These are phyloP conservation scores for Magallana ariakensis DNA, from an alignment of 1,140 invertebrate species.

Conservation along the genomic window DNA sequence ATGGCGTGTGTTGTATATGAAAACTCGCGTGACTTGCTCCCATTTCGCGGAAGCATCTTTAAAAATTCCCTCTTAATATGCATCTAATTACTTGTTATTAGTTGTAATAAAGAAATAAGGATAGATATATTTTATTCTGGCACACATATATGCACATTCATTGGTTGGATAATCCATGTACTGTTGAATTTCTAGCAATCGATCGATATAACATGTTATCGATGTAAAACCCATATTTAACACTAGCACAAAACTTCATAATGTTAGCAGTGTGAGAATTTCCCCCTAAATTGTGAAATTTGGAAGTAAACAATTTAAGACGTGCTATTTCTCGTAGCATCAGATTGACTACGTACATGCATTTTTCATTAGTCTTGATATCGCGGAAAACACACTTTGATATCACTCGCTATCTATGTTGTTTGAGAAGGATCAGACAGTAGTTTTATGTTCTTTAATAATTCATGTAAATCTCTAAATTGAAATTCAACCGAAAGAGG, in stretches of 20 bases:
- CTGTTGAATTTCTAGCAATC: no score
- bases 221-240: background rate
- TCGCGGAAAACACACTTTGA: constrained; percentile 5
- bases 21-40: background rate
- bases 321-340: background rate
- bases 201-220: background rate
- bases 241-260: background rate
- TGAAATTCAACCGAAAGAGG: constrained; percentile 12
- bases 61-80: constrained; percentile 10
- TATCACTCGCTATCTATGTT: constrained; percentile 11
- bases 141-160: background rate
- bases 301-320: background rate
- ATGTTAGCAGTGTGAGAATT: background rate
- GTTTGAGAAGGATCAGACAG: constrained; percentile 12
- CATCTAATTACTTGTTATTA: constrained; percentile 21
- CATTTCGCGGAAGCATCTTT: background rate
- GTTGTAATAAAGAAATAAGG: background rate
- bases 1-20: background rate
- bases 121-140: background rate
- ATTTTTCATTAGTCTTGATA: constrained; percentile 35
- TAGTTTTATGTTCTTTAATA: constrained; percentile 29
- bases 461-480: constrained; percentile 35
- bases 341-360: constrained; percentile 20
- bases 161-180: no score
- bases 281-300: background rate